phyloP scores from a whole-genome alignment of 2,113 vertebrate species.

The Sitta europaea region DNA sequence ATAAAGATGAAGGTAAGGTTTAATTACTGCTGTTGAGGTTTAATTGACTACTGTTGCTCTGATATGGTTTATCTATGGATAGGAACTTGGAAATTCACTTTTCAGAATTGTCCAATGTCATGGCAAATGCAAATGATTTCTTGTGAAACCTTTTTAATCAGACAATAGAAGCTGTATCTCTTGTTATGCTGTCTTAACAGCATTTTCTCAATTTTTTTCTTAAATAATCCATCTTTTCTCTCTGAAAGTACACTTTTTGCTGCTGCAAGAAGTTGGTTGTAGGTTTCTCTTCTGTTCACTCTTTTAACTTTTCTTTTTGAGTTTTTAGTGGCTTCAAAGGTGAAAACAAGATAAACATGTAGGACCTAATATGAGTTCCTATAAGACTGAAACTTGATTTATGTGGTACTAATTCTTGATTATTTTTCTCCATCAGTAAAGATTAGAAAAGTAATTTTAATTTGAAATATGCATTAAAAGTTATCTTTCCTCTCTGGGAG shows the following conservation, averaged over 20 bases:
- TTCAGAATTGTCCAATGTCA: neutral
- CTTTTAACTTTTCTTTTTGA: neutral
- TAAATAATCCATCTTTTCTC: neutral
- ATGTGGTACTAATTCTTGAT: neutral
- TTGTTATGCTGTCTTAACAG: neutral
- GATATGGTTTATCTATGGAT: neutral
- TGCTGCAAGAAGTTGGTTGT: neutral
- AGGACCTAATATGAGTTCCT: neutral
- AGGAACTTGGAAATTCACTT: neutral
- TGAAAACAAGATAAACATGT: neutral
- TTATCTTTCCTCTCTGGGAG: neutral
- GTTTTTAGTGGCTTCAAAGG: neutral
- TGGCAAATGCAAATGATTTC: neutral
- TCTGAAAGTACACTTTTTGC: neutral
- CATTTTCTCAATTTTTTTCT: neutral
- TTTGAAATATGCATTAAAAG: neutral
- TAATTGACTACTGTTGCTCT: neutral
- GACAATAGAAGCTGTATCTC: neutral
- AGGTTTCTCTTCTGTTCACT: neutral
- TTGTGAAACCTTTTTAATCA: neutral
- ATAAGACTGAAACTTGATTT: neutral
- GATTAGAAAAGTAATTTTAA: neutral
- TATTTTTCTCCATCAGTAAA: neutral
- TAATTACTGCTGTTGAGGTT: neutral
- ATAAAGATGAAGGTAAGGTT: slow-evolving; percentile 94